phyloP scores from a whole-genome alignment of 2,113 vertebrate genomes.

The Elephantulus edwardii region DNA sequence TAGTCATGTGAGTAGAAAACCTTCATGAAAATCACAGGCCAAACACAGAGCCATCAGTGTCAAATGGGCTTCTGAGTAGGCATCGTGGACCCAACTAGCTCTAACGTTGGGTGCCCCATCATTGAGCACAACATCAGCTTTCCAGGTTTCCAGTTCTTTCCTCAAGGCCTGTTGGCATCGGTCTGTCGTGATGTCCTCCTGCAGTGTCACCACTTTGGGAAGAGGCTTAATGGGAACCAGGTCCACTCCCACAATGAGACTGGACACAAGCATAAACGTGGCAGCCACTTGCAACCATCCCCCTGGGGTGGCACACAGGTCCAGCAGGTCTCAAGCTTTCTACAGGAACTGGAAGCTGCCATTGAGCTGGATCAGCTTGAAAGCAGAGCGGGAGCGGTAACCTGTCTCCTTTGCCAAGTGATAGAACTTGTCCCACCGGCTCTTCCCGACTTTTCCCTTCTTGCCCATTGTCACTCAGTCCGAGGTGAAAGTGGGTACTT shows the following conservation, averaged over 20 bases:
- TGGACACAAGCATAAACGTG: conserved; percentile 98
- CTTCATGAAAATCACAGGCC: conserved; percentile 95
- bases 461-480: conserved; percentile 89
- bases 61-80: conserved; percentile 94
- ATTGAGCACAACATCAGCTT: conserved; percentile 96
- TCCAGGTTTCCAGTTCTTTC: conserved; percentile 97
- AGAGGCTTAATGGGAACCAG: conserved; percentile 95
- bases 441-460: conserved; percentile 95
- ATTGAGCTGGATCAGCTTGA: conserved; percentile 98
- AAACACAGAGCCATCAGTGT: conserved; percentile 95
- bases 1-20: conserved; percentile 98
- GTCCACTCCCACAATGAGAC: conserved; percentile 96
- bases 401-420: conserved; percentile 99
- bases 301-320: conserved; percentile 95
- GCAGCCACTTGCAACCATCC: conserved; percentile 98
- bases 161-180: conserved; percentile 94
- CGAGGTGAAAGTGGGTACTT: neutral
- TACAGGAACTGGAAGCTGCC: conserved; percentile 96
- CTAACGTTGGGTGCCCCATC: conserved; percentile 97
- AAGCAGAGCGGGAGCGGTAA: conserved; percentile 96
- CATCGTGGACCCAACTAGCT: conserved; percentile 96
- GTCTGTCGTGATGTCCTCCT: conserved; percentile 97
- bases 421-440: conserved; percentile 96
- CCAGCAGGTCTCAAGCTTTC: conserved; percentile 91
- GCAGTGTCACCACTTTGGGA: conserved; percentile 92